phyloP scores from a whole-genome alignment of 2,888 invertebrate genomes.

The Salpingus planirostris region DNA sequence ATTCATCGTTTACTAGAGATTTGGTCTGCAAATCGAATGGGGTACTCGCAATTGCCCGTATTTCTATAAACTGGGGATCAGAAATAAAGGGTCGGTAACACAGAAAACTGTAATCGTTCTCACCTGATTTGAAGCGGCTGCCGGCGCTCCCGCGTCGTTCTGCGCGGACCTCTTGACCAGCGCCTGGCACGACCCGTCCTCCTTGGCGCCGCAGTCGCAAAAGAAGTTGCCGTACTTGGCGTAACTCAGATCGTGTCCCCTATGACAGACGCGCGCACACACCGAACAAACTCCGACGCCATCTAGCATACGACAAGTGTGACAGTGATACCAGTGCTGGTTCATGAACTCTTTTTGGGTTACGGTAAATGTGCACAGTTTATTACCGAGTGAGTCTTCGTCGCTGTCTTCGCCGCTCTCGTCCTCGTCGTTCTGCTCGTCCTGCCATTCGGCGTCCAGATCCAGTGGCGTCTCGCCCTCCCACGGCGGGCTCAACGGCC shows the following conservation, averaged over 20 bases:
- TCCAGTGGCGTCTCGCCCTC: conserved; percentile 68
- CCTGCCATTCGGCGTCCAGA: conserved; percentile 76
- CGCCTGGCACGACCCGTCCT: conserved; percentile 69
- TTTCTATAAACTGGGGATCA: too few relatives aligned
- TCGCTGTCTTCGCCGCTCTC: conserved; percentile 94
- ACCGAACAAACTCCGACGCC: conserved; percentile 97
- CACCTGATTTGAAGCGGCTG: conserved; percentile 4
- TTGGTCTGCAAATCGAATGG: too few relatives aligned
- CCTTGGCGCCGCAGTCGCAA: conserved; percentile 97
- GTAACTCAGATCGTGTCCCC: conserved; percentile 92
- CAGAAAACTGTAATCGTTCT: conserved; percentile 36
- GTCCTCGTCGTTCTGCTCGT: conserved; percentile 84
- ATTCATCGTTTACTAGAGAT: too few relatives aligned
- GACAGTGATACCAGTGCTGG: conserved; percentile 98
- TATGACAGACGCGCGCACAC: conserved; percentile 94
- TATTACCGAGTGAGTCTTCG: conserved; percentile 81
- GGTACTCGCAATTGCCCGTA: too few relatives aligned
- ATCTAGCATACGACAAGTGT: conserved; percentile 97
- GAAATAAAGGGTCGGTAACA: too few relatives aligned
- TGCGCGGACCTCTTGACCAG: conserved; percentile 53
- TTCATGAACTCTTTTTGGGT: conserved; percentile 94
- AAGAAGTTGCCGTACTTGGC: conserved; percentile 99
- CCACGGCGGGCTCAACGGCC: conserved; percentile 64
- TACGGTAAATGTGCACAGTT: conserved; percentile 92
- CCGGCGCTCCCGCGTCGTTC: conserved; percentile 14